Evolutionary conservation across 2,888 invertebrate genomes (phyloP).

Genomic region (Hirtodrosophila cameraria): DNA sequence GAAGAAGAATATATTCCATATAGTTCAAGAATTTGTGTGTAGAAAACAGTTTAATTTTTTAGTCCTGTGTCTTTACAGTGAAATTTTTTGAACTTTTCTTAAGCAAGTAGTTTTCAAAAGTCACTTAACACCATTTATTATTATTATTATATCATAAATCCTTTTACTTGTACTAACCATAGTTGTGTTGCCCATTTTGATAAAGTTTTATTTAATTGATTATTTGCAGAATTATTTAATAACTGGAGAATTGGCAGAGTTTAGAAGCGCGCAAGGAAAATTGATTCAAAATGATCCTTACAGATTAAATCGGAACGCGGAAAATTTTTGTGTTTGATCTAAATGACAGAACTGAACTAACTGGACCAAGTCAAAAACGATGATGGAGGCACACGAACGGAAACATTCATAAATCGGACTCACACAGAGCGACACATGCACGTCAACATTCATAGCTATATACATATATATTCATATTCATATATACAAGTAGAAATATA

Average conservation of each 20-base stretch:
- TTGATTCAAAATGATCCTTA: conserved; percentile 14
- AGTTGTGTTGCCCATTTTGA: conserved; percentile 66
- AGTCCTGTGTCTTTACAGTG: too few relatives aligned
- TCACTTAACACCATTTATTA: too few relatives aligned
- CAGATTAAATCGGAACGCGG: conserved; percentile 37
- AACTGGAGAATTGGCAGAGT: background rate
- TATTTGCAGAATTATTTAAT: background rate
- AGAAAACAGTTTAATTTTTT: too few relatives aligned
- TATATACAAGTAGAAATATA: conserved; percentile 1
- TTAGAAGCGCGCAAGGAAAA: background rate
- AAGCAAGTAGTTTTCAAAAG: too few relatives aligned
- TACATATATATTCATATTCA: background rate
- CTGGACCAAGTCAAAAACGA: conserved; percentile 75
- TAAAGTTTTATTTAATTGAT: conserved; percentile 1
- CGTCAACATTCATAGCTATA: conserved; percentile 28
- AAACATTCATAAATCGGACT: conserved; percentile 57
- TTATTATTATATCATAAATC: too few relatives aligned
- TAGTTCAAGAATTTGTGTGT: too few relatives aligned
- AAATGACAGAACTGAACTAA: conserved; percentile 81
- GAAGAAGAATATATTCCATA: too few relatives aligned
- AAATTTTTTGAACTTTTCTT: too few relatives aligned
- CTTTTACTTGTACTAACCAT: conserved; percentile 55
- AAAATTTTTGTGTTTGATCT: conserved; percentile 72
- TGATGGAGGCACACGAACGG: conserved; percentile 71
- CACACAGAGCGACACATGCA: conserved; percentile 49